These are phyloP conservation scores for Butorides virescens DNA, from an alignment of 2,113 vertebrate species.

Conservation along the genomic window DNA sequence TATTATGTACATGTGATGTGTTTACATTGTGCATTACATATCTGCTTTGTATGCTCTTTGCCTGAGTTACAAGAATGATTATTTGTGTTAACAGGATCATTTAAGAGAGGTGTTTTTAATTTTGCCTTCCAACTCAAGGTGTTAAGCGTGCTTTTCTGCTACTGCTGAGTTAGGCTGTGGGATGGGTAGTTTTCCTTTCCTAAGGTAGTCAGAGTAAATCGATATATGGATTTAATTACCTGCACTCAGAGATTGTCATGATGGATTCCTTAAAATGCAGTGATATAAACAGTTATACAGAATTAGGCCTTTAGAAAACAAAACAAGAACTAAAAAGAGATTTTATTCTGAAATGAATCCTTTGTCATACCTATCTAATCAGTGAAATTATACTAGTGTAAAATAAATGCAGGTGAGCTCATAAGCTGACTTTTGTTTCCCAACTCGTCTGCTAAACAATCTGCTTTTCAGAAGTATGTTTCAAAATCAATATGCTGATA, in stretches of 20 bases:
- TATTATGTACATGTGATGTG: not conserved
- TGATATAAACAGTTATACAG: not conserved
- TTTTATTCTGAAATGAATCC: not conserved
- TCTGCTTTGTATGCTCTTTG: not conserved
- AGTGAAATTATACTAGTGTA: not conserved
- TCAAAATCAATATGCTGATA: not conserved
- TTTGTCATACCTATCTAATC: not conserved
- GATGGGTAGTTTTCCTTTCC: not conserved
- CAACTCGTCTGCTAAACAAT: not conserved
- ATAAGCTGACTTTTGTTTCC: not conserved
- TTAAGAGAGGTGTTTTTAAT: not conserved
- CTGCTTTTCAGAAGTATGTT: not conserved
- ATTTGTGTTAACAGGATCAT: not conserved
- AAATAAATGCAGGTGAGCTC: not conserved
- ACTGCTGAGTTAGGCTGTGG: not conserved
- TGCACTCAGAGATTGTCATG: not conserved
- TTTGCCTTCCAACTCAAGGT: not conserved
- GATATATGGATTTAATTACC: conserved; percentile 17
- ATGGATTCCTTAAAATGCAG: not conserved
- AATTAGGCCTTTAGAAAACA: not conserved
- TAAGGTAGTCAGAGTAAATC: not conserved
- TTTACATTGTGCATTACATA: not conserved
- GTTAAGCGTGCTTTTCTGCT: not conserved
- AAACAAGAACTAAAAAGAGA: not conserved
- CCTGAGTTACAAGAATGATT: not conserved